Percentiles rank a stretch among this genome's conserved stretches.
Evolutionary conservation across 2,113 vertebrate species (phyloP).

Genomic region (Thinocorus orbignyianus): DNA sequence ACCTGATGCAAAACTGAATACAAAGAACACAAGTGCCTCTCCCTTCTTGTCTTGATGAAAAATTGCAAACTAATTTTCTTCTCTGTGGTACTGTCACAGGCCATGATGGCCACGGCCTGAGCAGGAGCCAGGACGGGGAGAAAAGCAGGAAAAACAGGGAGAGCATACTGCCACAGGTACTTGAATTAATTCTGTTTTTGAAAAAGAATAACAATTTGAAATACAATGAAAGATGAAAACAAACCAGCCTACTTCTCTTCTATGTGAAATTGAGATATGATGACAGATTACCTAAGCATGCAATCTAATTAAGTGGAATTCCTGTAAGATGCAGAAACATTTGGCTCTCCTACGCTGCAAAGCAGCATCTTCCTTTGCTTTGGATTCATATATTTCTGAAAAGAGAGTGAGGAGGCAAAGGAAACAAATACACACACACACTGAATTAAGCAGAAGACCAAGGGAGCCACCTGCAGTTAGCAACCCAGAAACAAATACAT

Average conservation of each 20-base stretch:
- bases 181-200: neutral
- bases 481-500: neutral
- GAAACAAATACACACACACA: neutral
- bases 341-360: neutral
- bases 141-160: too few species aligned
- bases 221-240: neutral
- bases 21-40: neutral
- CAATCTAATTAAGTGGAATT: neutral
- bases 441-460: conserved; percentile 27
- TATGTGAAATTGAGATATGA: neutral
- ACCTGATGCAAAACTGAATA: neutral
- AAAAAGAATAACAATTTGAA: neutral
- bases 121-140: too few species aligned
- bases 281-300: neutral
- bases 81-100: neutral
- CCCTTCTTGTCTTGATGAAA: neutral
- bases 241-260: neutral
- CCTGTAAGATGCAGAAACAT: neutral
- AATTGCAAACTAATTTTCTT: neutral
- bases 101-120: too few species aligned
- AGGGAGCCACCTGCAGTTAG: conserved; percentile 74
- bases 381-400: neutral
- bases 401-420: neutral
- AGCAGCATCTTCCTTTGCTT: neutral
- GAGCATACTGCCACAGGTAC: neutral